These are phyloP conservation scores for Andricus curvator DNA, from an alignment of 2,888 invertebrate genomes.

Conservation along the genomic window DNA sequence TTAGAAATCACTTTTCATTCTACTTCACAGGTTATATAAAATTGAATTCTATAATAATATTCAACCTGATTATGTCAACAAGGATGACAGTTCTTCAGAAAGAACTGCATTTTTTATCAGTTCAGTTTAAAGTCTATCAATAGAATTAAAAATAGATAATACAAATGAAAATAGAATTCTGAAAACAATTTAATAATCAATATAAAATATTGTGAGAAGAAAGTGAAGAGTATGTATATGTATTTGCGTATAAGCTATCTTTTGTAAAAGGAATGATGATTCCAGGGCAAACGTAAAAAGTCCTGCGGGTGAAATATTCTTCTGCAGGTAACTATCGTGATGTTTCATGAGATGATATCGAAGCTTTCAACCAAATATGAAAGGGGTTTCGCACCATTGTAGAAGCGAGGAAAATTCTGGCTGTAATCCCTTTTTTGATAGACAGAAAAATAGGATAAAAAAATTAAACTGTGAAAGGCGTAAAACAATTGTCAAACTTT, in stretches of 20 bases:
- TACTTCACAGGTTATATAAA: neutral
- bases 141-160: too few species aligned
- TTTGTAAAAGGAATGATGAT: constrained; percentile 18
- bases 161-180: too few species aligned
- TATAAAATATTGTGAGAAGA: neutral
- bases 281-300: constrained; percentile 17
- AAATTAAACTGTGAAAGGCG: neutral
- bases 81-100: too few species aligned
- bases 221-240: neutral
- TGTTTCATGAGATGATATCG: constrained; percentile 29
- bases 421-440: neutral
- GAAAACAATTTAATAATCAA: neutral
- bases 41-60: neutral
- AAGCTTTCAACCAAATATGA: constrained; percentile 36
- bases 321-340: constrained; percentile 24
- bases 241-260: neutral
- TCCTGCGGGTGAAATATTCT: constrained; percentile 7
- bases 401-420: neutral
- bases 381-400: neutral
- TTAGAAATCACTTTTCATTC: neutral
- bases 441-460: neutral
- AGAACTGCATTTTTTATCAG: too few species aligned
- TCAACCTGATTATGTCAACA: neutral
- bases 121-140: too few species aligned
- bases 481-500: too few species aligned